These are phyloP conservation scores for Pocillopora meandrina DNA, from an alignment of 92 coral and sea anemone species.

Conservation along the genomic window DNA sequence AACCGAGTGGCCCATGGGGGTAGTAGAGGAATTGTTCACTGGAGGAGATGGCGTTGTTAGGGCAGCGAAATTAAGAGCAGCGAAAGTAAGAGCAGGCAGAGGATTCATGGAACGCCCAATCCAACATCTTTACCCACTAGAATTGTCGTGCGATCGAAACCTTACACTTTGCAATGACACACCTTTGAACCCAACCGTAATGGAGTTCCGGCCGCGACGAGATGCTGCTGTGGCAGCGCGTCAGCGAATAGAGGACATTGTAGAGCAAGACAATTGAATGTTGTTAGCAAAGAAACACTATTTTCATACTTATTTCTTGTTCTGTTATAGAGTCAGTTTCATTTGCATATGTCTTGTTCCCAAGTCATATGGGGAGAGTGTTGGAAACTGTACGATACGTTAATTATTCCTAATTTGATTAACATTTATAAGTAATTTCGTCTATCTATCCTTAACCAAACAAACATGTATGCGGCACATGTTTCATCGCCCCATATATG, in stretches of 20 bases:
- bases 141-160: neutral
- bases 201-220: constrained; percentile 21
- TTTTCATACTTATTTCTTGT: neutral
- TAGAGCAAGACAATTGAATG: neutral
- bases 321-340: neutral
- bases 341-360: neutral
- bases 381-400: too few relatives aligned
- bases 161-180: neutral
- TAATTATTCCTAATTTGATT: too few relatives aligned
- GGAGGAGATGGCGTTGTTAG: constrained; percentile 26
- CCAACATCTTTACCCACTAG: constrained; percentile 20
- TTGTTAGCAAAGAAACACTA: too few relatives aligned
- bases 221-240: constrained; percentile 17
- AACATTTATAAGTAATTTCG: too few relatives aligned
- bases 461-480: too few relatives aligned
- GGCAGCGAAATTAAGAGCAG: constrained; percentile 11
- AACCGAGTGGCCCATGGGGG: constrained; percentile 32
- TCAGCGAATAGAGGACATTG: neutral
- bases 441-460: too few relatives aligned
- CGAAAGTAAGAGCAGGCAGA: neutral
- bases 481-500: too few relatives aligned
- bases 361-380: too few relatives aligned
- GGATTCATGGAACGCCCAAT: neutral
- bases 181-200: neutral
- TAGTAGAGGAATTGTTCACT: constrained; percentile 13